These are phyloP conservation scores for Scolopax rusticola DNA, from an alignment of 2,797 vertebrate genomes.

Conservation along the genomic window DNA sequence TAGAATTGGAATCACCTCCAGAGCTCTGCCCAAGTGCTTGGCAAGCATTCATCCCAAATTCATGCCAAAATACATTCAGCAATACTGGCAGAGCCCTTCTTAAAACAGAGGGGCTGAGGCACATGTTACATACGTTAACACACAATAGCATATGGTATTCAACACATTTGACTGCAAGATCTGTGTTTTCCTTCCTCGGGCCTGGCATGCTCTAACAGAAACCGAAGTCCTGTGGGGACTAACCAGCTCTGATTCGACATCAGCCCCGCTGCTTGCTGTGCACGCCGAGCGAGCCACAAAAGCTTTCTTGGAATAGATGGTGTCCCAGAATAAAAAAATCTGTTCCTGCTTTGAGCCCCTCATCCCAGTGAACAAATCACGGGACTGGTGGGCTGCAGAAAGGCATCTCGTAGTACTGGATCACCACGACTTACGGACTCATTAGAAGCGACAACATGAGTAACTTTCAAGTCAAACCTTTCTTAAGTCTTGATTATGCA, in stretches of 20 bases:
- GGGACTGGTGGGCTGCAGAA: fast-evolving
- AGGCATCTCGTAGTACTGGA: background rate
- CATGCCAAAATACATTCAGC: background rate
- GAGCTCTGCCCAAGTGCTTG: background rate
- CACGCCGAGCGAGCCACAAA: background rate
- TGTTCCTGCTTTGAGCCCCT: fast-evolving
- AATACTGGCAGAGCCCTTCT: background rate
- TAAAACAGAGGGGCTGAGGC: background rate
- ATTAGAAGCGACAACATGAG: background rate
- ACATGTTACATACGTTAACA: fast-evolving
- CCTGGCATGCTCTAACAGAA: background rate
- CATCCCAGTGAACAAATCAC: fast-evolving
- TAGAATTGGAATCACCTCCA: background rate
- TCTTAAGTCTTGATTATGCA: background rate
- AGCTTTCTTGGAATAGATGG: background rate
- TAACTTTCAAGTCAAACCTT: background rate
- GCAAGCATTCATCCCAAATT: background rate
- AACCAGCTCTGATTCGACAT: background rate
- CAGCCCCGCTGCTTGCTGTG: background rate
- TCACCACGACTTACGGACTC: background rate
- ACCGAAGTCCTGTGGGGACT: background rate
- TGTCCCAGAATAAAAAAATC: background rate
- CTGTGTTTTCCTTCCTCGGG: background rate
- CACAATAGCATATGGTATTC: background rate
- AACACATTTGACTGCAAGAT: background rate